phyloP scores from a whole-genome alignment of 2,113 vertebrate species.

The Mobula hypostoma region DNA sequence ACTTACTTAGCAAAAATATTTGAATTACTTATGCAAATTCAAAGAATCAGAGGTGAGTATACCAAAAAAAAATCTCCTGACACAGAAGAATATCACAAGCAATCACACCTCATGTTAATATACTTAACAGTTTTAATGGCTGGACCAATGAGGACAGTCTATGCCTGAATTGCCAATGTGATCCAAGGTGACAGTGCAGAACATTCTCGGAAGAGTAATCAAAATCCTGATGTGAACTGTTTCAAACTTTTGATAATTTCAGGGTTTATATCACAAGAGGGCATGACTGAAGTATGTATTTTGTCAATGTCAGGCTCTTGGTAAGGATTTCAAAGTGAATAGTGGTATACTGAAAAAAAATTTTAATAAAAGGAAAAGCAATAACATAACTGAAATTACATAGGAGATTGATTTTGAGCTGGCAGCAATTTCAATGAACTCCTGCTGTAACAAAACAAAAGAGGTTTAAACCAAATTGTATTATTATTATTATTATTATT shows the following conservation, averaged over 20 bases:
- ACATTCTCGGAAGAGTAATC: background rate
- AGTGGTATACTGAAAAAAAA: background rate
- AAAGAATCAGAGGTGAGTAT: background rate
- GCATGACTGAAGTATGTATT: background rate
- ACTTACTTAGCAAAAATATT: conserved; percentile 13
- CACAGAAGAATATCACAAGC: background rate
- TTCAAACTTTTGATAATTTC: background rate
- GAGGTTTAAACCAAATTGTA: background rate
- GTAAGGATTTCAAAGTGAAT: background rate
- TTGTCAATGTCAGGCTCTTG: background rate
- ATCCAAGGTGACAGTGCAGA: no score
- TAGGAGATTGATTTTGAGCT: background rate
- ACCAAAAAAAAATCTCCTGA: background rate
- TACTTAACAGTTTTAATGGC: background rate
- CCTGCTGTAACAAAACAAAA: background rate
- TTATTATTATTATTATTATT: conserved; percentile 5
- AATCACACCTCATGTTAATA: background rate
- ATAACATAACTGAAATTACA: background rate
- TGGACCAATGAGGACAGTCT: background rate
- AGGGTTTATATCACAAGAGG: background rate
- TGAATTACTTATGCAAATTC: background rate
- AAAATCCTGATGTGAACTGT: background rate
- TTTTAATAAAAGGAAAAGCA: background rate
- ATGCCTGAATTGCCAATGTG: background rate
- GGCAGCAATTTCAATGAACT: background rate